Percentiles rank a stretch among this genome's conserved stretches.
These are phyloP conservation scores for Drosophila albomicans DNA, from an alignment of 1,140 invertebrate genomes.

Conservation along the genomic window DNA sequence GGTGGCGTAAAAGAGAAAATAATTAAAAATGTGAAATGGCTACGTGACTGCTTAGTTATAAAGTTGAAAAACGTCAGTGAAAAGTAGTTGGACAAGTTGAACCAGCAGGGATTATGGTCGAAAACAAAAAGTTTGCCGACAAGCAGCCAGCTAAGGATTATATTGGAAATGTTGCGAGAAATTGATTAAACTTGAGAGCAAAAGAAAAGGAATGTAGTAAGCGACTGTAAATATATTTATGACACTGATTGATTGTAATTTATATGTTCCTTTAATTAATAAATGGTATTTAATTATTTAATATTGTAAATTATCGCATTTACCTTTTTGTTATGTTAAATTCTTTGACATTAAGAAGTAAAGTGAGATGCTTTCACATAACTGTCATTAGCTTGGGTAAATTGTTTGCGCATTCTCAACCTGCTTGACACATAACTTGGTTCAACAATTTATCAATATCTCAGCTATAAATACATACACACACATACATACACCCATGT, in stretches of 20 bases:
- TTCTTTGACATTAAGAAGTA: neutral
- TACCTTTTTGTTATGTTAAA: no score
- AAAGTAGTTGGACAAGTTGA: slow-evolving; percentile 41
- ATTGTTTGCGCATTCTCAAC: slow-evolving; percentile 1
- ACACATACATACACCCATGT: neutral
- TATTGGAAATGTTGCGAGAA: slow-evolving; percentile 28
- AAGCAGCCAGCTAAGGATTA: slow-evolving; percentile 17
- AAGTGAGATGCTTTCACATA: neutral
- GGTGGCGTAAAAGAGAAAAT: slow-evolving; percentile 59
- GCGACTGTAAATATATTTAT: no score
- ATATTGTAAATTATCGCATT: no score
- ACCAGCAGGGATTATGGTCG: slow-evolving; percentile 13
- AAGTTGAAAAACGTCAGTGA: slow-evolving; percentile 58
- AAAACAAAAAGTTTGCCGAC: slow-evolving; percentile 29
- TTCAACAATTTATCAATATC: neutral
- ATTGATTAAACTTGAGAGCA: slow-evolving; percentile 10
- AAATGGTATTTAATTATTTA: no score
- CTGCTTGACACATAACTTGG: neutral
- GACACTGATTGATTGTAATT: no score
- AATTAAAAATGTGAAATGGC: slow-evolving; percentile 78
- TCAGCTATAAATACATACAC: neutral
- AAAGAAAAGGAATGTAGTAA: neutral
- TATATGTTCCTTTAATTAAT: no score
- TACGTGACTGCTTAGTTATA: slow-evolving; percentile 61
- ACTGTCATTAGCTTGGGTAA: neutral